Percentiles rank a stretch among this genome's conserved stretches.
These are phyloP conservation scores for Octonoba sinensis DNA, from an alignment of 2,888 invertebrate genomes.

Conservation along the genomic window DNA sequence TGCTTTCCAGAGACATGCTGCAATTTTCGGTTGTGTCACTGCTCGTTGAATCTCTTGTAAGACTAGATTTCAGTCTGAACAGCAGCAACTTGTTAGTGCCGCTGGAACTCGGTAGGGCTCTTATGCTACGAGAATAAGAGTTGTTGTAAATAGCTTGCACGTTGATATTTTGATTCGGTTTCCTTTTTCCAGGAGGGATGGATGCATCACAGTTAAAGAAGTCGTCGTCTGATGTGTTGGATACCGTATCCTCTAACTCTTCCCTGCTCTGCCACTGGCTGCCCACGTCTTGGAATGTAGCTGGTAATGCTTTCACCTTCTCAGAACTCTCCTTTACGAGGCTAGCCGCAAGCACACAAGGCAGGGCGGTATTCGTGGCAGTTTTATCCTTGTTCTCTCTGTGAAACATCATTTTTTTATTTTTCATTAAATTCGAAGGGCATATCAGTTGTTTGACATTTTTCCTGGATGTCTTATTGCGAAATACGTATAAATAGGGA, in stretches of 20 bases:
- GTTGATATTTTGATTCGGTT: conserved; percentile 24
- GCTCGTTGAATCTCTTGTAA: conserved; percentile 57
- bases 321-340: conserved; percentile 52
- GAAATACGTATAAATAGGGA: conserved; percentile 83
- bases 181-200: conserved; percentile 7
- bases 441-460: conserved; percentile 71
- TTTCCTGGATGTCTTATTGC: conserved; percentile 78
- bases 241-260: conserved; percentile 45
- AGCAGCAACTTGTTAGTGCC: conserved; percentile 26
- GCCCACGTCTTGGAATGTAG: conserved; percentile 48
- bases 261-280: conserved; percentile 60
- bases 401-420: conserved; percentile 49
- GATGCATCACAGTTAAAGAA: conserved; percentile 30
- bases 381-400: conserved; percentile 28
- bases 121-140: conserved; percentile 20
- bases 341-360: conserved; percentile 55
- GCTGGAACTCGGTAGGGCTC: conserved; percentile 9
- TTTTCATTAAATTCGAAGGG: conserved; percentile 39
- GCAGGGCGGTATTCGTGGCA: conserved; percentile 14
- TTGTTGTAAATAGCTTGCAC: conserved; percentile 60
- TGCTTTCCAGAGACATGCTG: conserved; percentile 55
- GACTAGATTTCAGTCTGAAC: conserved; percentile 39
- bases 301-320: conserved; percentile 49
- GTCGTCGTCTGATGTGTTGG: conserved; percentile 50
- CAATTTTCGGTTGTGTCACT: conserved; percentile 61